Evolutionary conservation across 2,113 vertebrate genomes (phyloP).

Genomic region (Megaptera novaeangliae): DNA sequence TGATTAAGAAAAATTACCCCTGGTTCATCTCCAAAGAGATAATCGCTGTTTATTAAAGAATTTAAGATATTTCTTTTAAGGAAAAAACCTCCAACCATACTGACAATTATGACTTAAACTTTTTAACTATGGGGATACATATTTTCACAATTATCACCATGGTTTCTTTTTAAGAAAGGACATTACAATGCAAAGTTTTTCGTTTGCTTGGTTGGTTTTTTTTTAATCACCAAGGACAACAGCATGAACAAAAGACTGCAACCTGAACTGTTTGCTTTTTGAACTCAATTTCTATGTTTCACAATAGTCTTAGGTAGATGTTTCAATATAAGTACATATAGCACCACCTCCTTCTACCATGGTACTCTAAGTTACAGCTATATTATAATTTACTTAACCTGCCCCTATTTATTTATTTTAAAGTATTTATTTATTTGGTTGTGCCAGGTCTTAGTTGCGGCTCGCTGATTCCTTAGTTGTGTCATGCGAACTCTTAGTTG

Average conservation of each 20-base stretch:
- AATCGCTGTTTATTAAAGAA: neutral
- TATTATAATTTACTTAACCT: neutral
- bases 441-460: too few species aligned
- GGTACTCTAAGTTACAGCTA: neutral
- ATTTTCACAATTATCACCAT: neutral
- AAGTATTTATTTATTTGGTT: too few species aligned
- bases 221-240: neutral
- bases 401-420: neutral
- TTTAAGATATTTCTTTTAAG: neutral
- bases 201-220: neutral
- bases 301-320: neutral
- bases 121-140: neutral
- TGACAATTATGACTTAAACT: neutral
- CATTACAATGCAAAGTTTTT: neutral
- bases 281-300: neutral
- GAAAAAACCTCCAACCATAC: conserved; percentile 5
- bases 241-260: neutral
- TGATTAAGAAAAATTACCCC: neutral
- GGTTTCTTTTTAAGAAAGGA: neutral
- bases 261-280: neutral
- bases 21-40: neutral
- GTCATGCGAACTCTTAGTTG: too few species aligned
- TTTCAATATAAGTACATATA: neutral
- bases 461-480: too few species aligned
- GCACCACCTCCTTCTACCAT: neutral